These are phyloP conservation scores for Monochamus alternatus DNA, from an alignment of 2,888 invertebrate species.

Conservation along the genomic window DNA sequence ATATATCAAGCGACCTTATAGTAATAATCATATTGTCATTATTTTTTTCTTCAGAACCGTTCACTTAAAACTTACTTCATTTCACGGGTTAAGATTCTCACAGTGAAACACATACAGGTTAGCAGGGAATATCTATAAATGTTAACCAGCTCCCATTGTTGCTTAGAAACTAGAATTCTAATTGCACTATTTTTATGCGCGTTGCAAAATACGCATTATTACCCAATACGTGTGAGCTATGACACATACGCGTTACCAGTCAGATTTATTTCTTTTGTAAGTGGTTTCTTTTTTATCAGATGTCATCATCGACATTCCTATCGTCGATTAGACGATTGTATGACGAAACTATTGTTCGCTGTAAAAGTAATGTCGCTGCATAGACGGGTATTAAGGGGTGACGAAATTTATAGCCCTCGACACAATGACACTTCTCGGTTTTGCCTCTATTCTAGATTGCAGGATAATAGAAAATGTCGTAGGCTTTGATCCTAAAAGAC, in stretches of 20 bases:
- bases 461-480: too few relatives aligned
- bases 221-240: background rate
- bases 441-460: background rate
- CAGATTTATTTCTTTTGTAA: slow-evolving; percentile 3
- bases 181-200: background rate
- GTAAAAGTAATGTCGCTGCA: background rate
- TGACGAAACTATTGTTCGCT: background rate
- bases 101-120: background rate
- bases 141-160: background rate
- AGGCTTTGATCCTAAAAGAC: too few relatives aligned
- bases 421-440: background rate
- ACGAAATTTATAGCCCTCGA: background rate
- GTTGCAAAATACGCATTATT: slow-evolving; percentile 3
- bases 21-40: too few relatives aligned
- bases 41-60: too few relatives aligned
- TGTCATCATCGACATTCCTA: slow-evolving; percentile 8
- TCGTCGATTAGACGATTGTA: slow-evolving; percentile 5
- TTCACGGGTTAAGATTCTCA: background rate
- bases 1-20: too few relatives aligned
- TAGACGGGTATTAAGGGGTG: background rate
- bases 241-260: slow-evolving; percentile 6
- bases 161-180: background rate
- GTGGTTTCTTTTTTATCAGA: slow-evolving; percentile 7
- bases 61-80: background rate
- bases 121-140: background rate